A percentile compares a stretch with the other conserved stretches of the same genome.
These are phyloP conservation scores for Spatulosminthurus flaviceps DNA, from an alignment of 2,888 invertebrate genomes.

Conservation along the genomic window DNA sequence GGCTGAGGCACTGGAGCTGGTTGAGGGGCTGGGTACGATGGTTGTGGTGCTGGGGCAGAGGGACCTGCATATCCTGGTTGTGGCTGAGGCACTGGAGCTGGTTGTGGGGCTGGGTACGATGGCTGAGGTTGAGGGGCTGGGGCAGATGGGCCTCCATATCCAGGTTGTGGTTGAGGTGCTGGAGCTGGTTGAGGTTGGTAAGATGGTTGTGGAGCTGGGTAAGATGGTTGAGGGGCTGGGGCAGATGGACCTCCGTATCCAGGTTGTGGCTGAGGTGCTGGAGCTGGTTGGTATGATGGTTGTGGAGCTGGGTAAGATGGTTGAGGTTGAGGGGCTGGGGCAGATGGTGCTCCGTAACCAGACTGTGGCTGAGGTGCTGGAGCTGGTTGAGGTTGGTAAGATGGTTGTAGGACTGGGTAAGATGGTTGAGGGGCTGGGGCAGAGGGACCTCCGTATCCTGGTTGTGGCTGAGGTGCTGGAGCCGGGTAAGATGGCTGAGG, in stretches of 20 bases:
- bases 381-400: too few relatives aligned
- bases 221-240: constrained; percentile 21
- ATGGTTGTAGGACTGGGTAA: too few relatives aligned
- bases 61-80: too few relatives aligned
- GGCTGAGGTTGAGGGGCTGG: constrained; percentile 27
- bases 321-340: constrained; percentile 31
- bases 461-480: too few relatives aligned
- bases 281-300: constrained; percentile 15
- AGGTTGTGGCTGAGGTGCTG: neutral
- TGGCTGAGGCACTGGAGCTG: constrained; percentile 15
- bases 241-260: neutral
- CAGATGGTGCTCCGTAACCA: constrained; percentile 18
- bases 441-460: too few relatives aligned
- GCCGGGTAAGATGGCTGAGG: too few relatives aligned
- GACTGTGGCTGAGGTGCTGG: too few relatives aligned
- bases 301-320: constrained; percentile 30
- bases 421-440: too few relatives aligned
- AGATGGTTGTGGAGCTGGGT: neutral
- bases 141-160: constrained; percentile 16
- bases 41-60: constrained; percentile 22
- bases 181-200: constrained; percentile 29
- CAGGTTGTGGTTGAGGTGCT: constrained; percentile 30
- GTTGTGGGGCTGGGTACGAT: constrained; percentile 29
- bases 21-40: neutral
- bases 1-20: constrained; percentile 28